Base-by-base conservation (phyloP, 2,888 invertebrate genomes). In the Protophormia terraenovae region DNA sequence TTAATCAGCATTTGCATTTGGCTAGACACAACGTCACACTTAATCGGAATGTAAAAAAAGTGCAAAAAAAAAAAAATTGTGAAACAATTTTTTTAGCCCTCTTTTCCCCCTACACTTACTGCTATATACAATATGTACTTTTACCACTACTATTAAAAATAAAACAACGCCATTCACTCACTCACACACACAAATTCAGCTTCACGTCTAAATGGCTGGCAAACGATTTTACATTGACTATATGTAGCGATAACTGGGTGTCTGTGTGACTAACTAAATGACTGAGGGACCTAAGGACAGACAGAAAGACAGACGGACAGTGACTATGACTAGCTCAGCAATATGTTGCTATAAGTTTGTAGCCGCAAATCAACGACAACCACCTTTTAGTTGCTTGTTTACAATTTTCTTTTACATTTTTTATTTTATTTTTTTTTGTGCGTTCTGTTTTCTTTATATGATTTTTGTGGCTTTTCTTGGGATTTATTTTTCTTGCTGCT, bases 11-110 rank as follows among this genome's bases (percentile, higher is more conserved):
- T 72, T 80, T 64, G 45, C 72, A 72, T 85, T 78, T 81, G 86
- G 83, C 86, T 85, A 87, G 87, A 87, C 87, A 71, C 75, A 83
- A 86, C 87, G 87, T 87, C 86, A 87, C 79, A 85, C 67, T 84
- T 84, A 62, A 69, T 79, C 66, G 72, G 75, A 85, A 85, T 79
- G 67, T 72, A 64, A 60, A 84, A 73, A 69, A 75, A 41, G 41
- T 19, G n/a, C n/a, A n/a, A 53, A 55, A 50, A 73, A 41, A 41
- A 75, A 41, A 12, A 55, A 58, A 58, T 24, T 66, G 55, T 58
- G 66, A 50, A 32, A 50, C 72, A 80, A 66, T 73, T 73, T 66
- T 10, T 12, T n/a, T 14, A 16, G 14, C n/a, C 5, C 16, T 47
- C 14, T 6, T 24, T 53, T 55, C 32, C 22, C 60, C 71, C 14